Base-by-base conservation (phyloP, 2,797 vertebrate species). In the Falco cherrug region DNA sequence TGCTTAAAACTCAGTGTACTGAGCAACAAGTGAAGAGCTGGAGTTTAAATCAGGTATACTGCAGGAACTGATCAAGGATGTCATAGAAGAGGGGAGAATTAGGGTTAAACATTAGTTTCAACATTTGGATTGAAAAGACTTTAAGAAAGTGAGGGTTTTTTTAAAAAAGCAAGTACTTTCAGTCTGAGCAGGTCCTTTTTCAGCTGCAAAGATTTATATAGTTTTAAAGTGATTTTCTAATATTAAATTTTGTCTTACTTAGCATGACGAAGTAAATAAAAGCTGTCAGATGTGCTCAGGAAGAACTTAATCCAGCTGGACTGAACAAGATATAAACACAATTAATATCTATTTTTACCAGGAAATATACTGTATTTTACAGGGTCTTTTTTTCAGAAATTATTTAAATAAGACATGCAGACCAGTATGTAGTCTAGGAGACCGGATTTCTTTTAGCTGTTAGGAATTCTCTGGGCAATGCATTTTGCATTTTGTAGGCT, bases 301-400 rank as follows among this genome's bases (percentile, higher is more conserved):
- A 94, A 95, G 25, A 87, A 87, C 25, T 88, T 91, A 39, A 65
- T 94, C 76, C 91, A 96, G 60, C 85, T 96, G 83, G 85, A 73
- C 33, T 53, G 77, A 93, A 86, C 81, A 33, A 92, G n/a, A 19
- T 61, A 93, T n/a, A 94, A 95, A 87, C 74, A 59, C 5, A 95
- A 69, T 86, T 78, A 81, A 69, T 63, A 95, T 73, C 8, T 43
- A 43, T 74, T 82, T 92, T 91, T 84, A 91, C 60, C 71, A 93
- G 64, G 16, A 95, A 95, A 70, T 79, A 76, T 25, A 47, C 70
- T 86, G 48, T 47, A 8, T 67, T 90, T 91, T 89, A 70, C 61
- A 94, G 45, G n/a, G n/a, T 70, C 47, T 76, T 89, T 86, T 94
- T 97, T 93, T 82, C 69, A 87, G 61, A 87, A 94, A 82, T 87